Conservation (phyloP, 2,888 invertebrate genomes). For the Stenichneumon culpator region DNA sequence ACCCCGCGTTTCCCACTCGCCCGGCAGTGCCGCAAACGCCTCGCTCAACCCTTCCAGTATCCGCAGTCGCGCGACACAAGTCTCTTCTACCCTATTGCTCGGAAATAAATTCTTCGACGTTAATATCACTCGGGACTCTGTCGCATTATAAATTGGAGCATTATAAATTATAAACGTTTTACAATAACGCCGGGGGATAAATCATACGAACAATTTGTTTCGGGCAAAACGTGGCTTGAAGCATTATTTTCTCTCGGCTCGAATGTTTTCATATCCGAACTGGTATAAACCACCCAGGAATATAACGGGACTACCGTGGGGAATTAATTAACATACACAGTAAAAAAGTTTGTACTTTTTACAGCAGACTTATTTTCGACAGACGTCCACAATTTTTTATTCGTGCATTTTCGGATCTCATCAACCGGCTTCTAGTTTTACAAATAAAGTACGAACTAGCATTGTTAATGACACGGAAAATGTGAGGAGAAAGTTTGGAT, state of each 20-base stretch:
- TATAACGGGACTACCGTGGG: too few species aligned
- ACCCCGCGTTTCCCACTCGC: slow-evolving; percentile 48
- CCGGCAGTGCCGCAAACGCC: slow-evolving; percentile 46
- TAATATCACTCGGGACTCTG: slow-evolving; percentile 29
- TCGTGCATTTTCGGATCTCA: too few species aligned
- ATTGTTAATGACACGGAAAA: too few species aligned
- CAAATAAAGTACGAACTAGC: too few species aligned
- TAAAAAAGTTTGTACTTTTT: too few species aligned
- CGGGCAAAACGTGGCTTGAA: neutral
- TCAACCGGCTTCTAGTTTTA: too few species aligned
- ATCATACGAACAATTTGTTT: neutral
- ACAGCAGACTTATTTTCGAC: too few species aligned
- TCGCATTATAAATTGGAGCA: too few species aligned
- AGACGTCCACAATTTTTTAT: too few species aligned
- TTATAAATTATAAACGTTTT: slow-evolving; percentile 20
- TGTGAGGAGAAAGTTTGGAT: too few species aligned
- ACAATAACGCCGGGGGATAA: slow-evolving; percentile 4
- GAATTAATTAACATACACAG: too few species aligned
- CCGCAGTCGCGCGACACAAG: slow-evolving; percentile 56
- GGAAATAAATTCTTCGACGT: slow-evolving; percentile 50
- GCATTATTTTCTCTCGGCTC: neutral
- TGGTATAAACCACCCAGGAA: neutral
- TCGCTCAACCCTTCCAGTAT: slow-evolving; percentile 54
- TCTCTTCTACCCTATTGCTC: slow-evolving; percentile 9
- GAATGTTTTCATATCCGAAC: neutral